These are phyloP conservation scores for Salvator merianae DNA, from an alignment of 2,113 vertebrate genomes.

Conservation along the genomic window DNA sequence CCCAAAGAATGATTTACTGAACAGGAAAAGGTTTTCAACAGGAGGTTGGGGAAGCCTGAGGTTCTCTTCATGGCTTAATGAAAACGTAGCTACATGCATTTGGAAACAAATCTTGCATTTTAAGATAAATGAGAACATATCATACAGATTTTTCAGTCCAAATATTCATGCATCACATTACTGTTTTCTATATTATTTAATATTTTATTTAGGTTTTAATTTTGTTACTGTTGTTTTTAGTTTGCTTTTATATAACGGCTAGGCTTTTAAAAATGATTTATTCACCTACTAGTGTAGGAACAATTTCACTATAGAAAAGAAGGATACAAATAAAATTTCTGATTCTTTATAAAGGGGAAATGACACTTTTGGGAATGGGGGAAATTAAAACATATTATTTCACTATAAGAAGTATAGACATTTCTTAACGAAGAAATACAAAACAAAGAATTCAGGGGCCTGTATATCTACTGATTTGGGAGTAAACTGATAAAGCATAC, in stretches of 20 bases:
- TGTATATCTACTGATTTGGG: too few relatives aligned
- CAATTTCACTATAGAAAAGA: neutral
- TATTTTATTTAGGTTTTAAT: neutral
- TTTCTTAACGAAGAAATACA: too few relatives aligned
- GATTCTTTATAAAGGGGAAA: too few relatives aligned
- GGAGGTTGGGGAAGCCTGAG: neutral
- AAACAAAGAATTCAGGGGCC: too few relatives aligned
- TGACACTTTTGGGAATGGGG: too few relatives aligned
- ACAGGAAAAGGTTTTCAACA: neutral
- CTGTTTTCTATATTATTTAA: slow-evolving; percentile 7
- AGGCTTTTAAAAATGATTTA: neutral
- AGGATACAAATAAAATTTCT: neutral
- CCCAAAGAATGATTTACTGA: neutral
- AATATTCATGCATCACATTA: neutral
- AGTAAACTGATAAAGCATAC: too few relatives aligned
- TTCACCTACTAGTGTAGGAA: neutral
- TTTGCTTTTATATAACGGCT: neutral
- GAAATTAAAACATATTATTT: too few relatives aligned
- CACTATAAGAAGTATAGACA: too few relatives aligned
- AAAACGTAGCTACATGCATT: slow-evolving; percentile 13
- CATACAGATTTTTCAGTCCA: neutral
- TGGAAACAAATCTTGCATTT: neutral
- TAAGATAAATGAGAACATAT: neutral
- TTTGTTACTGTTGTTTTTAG: neutral
- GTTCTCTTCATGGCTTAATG: neutral